A percentile compares a stretch with the other conserved stretches of the same genome.
phyloP scores from a whole-genome alignment of 2,113 vertebrate genomes.

The Cathartes aura region DNA sequence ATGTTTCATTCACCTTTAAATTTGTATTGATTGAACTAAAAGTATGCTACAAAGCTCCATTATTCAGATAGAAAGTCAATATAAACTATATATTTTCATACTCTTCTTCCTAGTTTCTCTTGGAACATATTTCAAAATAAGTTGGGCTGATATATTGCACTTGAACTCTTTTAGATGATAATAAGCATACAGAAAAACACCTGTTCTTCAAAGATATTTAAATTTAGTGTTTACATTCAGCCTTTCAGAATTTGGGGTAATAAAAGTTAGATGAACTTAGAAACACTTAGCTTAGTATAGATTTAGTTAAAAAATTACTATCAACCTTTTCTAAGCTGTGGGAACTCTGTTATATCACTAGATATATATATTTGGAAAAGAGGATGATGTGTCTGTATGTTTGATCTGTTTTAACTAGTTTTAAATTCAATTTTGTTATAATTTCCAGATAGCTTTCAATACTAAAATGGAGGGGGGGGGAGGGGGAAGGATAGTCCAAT shows the following conservation, averaged over 20 bases:
- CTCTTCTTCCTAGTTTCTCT: background rate
- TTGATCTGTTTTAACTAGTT: background rate
- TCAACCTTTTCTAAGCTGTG: background rate
- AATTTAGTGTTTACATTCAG: background rate
- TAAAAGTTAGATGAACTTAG: background rate
- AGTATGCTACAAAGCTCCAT: background rate
- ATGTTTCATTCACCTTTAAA: background rate
- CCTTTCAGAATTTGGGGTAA: background rate
- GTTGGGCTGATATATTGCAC: background rate
- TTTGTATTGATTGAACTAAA: background rate
- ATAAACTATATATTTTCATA: background rate
- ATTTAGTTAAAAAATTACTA: background rate
- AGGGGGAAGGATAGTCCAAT: background rate
- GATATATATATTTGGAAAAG: background rate
- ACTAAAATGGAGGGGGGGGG: background rate
- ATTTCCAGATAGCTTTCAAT: background rate
- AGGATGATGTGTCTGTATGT: background rate
- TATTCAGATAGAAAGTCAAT: background rate
- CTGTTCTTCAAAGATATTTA: background rate
- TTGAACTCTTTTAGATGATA: background rate
- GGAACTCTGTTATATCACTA: background rate
- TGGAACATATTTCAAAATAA: background rate
- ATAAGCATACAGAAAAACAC: background rate
- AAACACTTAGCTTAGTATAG: background rate
- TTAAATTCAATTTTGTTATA: background rate